Evolutionary conservation across 2,888 invertebrate genomes (phyloP), one percentile per base, ranked within the genome.

Genomic region (Drosophila quasianomalipes): DNA sequence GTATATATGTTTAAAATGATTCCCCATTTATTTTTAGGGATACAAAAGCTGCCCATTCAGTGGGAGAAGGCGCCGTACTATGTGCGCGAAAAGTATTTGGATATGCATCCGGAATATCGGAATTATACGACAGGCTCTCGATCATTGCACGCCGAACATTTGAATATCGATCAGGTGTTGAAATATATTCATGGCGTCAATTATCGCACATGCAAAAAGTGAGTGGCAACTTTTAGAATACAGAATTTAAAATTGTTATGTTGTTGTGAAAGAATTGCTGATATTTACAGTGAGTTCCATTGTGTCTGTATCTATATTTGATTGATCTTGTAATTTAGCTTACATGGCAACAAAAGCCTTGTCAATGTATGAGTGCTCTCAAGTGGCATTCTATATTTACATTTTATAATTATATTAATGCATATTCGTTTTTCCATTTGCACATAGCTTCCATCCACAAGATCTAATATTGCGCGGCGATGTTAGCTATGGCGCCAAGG

Each of bases 381-480:
- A 28, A 59, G 47, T n/a, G 26, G 26, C 49, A 9, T 28, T 19
- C 2, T 10, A 30, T 30, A 19, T 30, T 19, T 19, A 51, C 51
- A 30, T 19, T 51, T 47, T 30, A 30, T 30, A 19, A 1, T 16
- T 19, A 30, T 57, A 57, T 22, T 53, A 41, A 57, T 30, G 28
- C 19, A 30, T 39, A 22, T 41, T 30, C 5, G 10, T 31, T 14
- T n/a, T 22, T 28, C 57, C 16, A 7, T 82, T 47, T 47, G 47
- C 22, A 22, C 4, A 9, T 47, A 96, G 96, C 79, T 97, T 96
- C 91, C 95, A 95, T 73, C 95, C 96, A 0, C 95, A 97, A 72
- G 96, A 98, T 89, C 94, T 98, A 51, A 93, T 94, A 70, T 94
- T 99, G 47, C 97, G 97, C 60, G 99, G 99, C 0, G 98, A 99